A percentile compares a stretch with the other conserved stretches of the same genome.
Conservation (phyloP, 2,797 vertebrate species). For the Carapus acus region DNA sequence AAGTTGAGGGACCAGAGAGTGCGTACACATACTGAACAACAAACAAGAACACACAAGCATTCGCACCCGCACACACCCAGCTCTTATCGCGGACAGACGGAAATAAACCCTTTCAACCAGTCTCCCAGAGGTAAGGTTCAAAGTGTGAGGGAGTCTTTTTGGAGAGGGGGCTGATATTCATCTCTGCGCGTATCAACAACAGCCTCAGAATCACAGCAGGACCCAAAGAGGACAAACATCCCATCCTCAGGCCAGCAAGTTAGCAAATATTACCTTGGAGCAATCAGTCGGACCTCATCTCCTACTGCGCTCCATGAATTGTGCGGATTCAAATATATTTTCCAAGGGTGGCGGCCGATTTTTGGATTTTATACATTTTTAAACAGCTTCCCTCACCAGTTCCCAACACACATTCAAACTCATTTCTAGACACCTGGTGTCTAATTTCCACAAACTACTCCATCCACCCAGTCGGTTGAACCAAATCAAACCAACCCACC, state of each 20-base stretch:
- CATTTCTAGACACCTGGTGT: no score
- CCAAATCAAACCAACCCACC: no score
- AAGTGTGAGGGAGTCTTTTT: slow-evolving; percentile 34
- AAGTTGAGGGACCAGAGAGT: slow-evolving; percentile 1
- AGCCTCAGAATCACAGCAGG: slow-evolving; percentile 1
- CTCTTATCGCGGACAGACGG: slow-evolving; percentile 38
- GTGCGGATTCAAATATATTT: no score
- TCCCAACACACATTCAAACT: no score
- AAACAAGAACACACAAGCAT: slow-evolving; percentile 2
- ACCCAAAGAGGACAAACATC: background rate
- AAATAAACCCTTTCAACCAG: slow-evolving; percentile 20
- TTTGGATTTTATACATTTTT: no score
- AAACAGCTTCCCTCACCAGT: no score
- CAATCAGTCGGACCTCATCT: background rate
- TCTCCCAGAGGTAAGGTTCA: slow-evolving; percentile 35
- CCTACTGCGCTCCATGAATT: background rate
- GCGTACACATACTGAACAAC: background rate
- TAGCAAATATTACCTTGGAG: no score
- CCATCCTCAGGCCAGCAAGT: no score
- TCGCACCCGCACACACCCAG: slow-evolving; percentile 5
- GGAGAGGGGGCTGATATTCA: slow-evolving; percentile 31
- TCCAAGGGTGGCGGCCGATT: no score
- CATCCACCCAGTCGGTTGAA: no score
- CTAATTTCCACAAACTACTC: no score
- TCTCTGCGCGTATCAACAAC: slow-evolving; percentile 31